A percentile compares a stretch with the other conserved stretches of the same genome.
Evolutionary conservation across 2,113 vertebrate genomes (phyloP).

Genomic region (Bucco capensis): DNA sequence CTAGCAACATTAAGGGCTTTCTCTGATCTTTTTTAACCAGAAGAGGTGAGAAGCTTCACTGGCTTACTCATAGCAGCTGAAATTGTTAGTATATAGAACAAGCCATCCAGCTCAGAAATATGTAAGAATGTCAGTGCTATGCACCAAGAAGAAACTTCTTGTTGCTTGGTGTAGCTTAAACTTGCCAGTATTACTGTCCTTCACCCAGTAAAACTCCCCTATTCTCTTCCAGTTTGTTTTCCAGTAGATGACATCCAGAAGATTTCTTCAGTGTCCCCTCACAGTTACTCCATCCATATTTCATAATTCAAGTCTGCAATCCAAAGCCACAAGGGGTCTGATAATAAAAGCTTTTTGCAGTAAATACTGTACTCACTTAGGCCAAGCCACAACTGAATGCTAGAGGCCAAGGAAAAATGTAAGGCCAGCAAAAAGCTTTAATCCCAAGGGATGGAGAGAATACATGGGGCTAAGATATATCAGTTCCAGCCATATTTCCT

Average conservation of each 20-base stretch:
- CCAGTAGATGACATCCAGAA: not conserved
- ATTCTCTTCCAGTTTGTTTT: not conserved
- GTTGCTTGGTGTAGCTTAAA: not conserved
- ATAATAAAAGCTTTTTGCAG: constrained; percentile 48
- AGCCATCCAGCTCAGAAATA: not conserved
- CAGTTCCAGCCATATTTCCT: not conserved
- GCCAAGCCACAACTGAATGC: constrained; percentile 44
- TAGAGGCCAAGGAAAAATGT: constrained; percentile 48
- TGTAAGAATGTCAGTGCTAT: not conserved
- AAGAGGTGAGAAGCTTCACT: not conserved
- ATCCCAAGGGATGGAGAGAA: not conserved
- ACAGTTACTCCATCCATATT: constrained; percentile 5
- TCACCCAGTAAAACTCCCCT: not conserved
- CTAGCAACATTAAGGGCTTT: constrained; percentile 30
- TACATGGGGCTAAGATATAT: not conserved
- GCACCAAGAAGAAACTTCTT: not conserved
- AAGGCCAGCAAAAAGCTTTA: constrained; percentile 39
- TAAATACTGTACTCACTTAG: constrained; percentile 28
- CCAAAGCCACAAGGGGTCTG: not conserved
- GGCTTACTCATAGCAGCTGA: not conserved
- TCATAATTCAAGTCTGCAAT: constrained; percentile 39
- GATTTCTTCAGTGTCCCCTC: not conserved
- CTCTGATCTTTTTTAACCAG: not conserved
- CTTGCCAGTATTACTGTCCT: not conserved
- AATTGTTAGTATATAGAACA: not conserved